Evolutionary conservation across 92 coral and sea anemone species (phyloP), one percentile per base, ranked within the genome.

Genomic region (Paragorgia papillata): DNA sequence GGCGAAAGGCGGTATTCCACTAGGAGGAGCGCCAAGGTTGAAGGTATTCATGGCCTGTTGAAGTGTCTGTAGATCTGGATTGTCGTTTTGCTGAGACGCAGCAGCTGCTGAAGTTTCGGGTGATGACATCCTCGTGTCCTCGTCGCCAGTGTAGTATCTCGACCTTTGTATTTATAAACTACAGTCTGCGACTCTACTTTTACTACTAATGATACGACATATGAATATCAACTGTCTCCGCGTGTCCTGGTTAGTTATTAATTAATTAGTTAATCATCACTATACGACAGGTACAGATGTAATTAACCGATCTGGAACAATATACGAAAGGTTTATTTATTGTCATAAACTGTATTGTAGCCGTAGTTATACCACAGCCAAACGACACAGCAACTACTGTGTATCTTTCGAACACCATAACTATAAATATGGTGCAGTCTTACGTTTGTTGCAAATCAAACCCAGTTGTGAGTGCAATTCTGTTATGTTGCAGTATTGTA

Each of bases 61-160:
- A 1, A 17, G 9, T 9, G 24, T 27, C 29, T 55, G 61, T 19
- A 55, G 29, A 19, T 55, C n/a, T 55, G 61, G 29, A 55, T 21
- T 55, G 10, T 10, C 61, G 19, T 19, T 55, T 55, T 37, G 43
- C 10, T 4, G 43, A 37, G 43, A 4, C 43, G 43, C 10, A 4
- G 4, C 43, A 37, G 20, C 39, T 68, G 20, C 39, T 68, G 43
- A 29, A 24, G 57, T 25, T 5, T 35, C 10, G 24, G 26, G 49
- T 0, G 66, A 34, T 54, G 35, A 15, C 22, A 49, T 73, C 53
- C 19, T 51, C n/a, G n/a, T 27, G 27, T 49, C 65, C 79, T 73
- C 79, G 27, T 73, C 49, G 79, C 79, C 64, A 53, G 31, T 73
- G 62, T 73, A 7, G 28, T 54, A 28, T 73, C 60, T 31, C 41